Base-by-base conservation (phyloP, 2,113 vertebrate genomes). In the Ahaetulla prasina region DNA sequence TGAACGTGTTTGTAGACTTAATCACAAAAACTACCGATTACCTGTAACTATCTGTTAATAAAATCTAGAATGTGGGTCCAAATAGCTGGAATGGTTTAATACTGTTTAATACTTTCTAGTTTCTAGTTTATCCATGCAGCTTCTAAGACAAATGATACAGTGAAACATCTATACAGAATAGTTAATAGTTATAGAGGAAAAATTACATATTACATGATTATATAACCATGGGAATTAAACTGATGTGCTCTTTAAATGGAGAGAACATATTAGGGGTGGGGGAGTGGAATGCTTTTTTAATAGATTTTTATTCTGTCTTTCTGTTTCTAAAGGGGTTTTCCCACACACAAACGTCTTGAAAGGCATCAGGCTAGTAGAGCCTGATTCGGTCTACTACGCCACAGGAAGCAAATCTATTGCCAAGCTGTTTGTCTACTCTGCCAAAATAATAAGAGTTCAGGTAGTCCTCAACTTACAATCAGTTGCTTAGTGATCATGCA, bases 111-210 rank as follows among this genome's bases (percentile, higher is more conserved):
- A 94, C 50, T 55, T 91, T 95, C 60, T 94, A 96, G 92, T 63
- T 91, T 95, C 60, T 94, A 96, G 92, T 94, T 90, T 91, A 94
- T 87, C 95, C 96, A 95, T 94, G 94, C 95, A 95, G 96, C 95
- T 92, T 95, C 30, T 94, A 94, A 94, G 93, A 93, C 54, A 84
- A 96, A 88, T 93, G 93, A 95, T 92, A 95, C 89, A 53, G 94
- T 95, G 94, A 90, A 96, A 96, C 90, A 94, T 97, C 96, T 95
- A 95, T 95, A 96, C 94, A 90, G 93, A 91, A 94, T 96, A 96
- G 93, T 95, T 95, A 94, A 45, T 89, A 92, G 93, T 8, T 92
- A 95, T 25, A 25, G 23, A 89, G 95, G 89, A 86, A 96, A 95
- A 80, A 92, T 94, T 96, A 95, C 11, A 0, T 74, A 93, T 52